phyloP scores from a whole-genome alignment of 2,888 invertebrate species.

The Acrobasis consociella region DNA sequence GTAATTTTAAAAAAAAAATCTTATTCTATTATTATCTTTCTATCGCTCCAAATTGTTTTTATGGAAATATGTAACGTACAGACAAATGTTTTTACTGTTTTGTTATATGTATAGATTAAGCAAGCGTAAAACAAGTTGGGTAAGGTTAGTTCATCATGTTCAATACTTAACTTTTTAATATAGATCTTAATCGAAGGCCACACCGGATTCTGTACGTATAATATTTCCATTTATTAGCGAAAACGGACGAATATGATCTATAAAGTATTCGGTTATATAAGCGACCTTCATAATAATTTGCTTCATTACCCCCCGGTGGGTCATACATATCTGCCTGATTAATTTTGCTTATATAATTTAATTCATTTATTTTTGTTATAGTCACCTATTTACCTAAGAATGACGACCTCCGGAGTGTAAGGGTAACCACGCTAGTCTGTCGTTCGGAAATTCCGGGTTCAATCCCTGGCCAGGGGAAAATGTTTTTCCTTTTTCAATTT shows the following conservation, averaged over 20 bases:
- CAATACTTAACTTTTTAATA: not conserved
- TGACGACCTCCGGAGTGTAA: too few species aligned
- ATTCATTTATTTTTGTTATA: not conserved
- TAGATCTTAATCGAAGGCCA: constrained; percentile 3
- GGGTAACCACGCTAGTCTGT: too few species aligned
- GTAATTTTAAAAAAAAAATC: too few species aligned
- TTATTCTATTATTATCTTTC: too few species aligned
- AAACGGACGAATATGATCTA: constrained; percentile 6
- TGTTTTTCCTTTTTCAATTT: too few species aligned
- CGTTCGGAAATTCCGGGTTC: too few species aligned
- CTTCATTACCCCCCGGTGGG: constrained; percentile 2
- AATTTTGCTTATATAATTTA: not conserved
- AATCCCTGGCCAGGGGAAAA: too few species aligned
- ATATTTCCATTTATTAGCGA: constrained; percentile 17
- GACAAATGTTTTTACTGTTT: too few species aligned
- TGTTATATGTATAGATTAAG: not conserved
- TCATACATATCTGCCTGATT: not conserved
- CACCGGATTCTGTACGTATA: constrained; percentile 12
- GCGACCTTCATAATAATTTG: constrained; percentile 11
- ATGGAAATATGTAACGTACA: too few species aligned
- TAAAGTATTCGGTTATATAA: constrained; percentile 12
- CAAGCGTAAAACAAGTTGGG: not conserved
- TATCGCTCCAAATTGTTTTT: too few species aligned
- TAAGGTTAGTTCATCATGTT: not conserved
- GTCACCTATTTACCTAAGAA: too few species aligned